phyloP scores from a whole-genome alignment of 2,888 invertebrate genomes.

The Hirudinaria manillensis region DNA sequence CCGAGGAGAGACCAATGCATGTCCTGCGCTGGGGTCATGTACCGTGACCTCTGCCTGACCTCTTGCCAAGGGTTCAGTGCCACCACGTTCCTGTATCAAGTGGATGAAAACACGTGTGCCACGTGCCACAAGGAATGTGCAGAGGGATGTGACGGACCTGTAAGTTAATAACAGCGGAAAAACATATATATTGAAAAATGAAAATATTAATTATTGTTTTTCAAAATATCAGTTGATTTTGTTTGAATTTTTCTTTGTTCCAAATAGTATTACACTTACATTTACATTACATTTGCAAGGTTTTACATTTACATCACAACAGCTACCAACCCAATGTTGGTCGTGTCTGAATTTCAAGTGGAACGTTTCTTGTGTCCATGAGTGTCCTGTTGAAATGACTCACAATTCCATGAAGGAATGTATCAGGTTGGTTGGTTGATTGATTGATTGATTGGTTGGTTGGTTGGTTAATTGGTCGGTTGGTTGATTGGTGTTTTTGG shows the following conservation, averaged over 20 bases:
- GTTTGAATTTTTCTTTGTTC: too few species aligned
- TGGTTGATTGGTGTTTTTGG: too few species aligned
- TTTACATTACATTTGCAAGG: too few species aligned
- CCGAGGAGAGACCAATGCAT: conserved; percentile 18
- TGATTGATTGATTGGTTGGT: too few species aligned
- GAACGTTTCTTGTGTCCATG: conserved; percentile 21
- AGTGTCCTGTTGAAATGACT: conserved; percentile 19
- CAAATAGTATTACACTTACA: too few species aligned
- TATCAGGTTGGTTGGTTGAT: neutral
- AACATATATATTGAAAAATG: neutral
- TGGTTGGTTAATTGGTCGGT: too few species aligned
- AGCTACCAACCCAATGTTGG: conserved; percentile 20
- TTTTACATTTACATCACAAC: too few species aligned
- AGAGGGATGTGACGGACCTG: conserved; percentile 75
- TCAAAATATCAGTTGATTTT: too few species aligned
- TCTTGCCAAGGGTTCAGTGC: conserved; percentile 1
- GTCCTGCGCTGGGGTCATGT: neutral
- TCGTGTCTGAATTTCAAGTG: conserved; percentile 25
- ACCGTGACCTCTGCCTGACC: neutral
- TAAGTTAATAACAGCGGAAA: conserved; percentile 41
- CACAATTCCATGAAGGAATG: neutral
- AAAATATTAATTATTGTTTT: too few species aligned
- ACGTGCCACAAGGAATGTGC: conserved; percentile 79
- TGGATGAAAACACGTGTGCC: conserved; percentile 78
- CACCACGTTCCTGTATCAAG: conserved; percentile 56